A percentile compares a stretch with the other conserved stretches of the same genome.
Evolutionary conservation across 1,140 invertebrate species (phyloP).

Genomic region (Papilio machaon): DNA sequence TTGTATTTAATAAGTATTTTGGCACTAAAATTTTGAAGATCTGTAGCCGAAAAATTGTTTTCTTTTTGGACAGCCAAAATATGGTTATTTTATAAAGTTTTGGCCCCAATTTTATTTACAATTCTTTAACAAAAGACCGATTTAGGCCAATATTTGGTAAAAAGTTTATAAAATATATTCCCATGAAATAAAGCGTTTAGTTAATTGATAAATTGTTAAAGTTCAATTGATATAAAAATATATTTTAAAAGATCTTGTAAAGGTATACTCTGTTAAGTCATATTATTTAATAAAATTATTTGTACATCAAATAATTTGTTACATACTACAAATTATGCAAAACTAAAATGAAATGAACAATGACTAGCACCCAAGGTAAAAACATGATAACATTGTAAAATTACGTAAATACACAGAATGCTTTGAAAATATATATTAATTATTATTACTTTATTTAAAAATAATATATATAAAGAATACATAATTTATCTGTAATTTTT

Average conservation of each 20-base stretch:
- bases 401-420: slow-evolving; percentile 31
- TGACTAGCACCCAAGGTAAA: slow-evolving; percentile 70
- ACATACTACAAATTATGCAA: slow-evolving; percentile 38
- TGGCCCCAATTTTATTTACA: slow-evolving; percentile 35
- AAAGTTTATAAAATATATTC: slow-evolving; percentile 29
- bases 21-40: slow-evolving; percentile 26
- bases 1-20: slow-evolving; percentile 9
- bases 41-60: neutral
- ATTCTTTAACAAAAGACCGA: slow-evolving; percentile 32
- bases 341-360: slow-evolving; percentile 46
- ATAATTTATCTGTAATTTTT: slow-evolving; percentile 1
- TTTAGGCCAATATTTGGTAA: slow-evolving; percentile 35
- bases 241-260: slow-evolving; percentile 6
- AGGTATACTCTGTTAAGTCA: slow-evolving; percentile 26
- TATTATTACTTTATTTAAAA: neutral
- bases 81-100: slow-evolving; percentile 15
- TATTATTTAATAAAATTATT: slow-evolving; percentile 24
- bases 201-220: slow-evolving; percentile 9
- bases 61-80: neutral
- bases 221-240: slow-evolving; percentile 36
- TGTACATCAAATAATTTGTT: slow-evolving; percentile 7
- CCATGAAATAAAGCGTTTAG: slow-evolving; percentile 7
- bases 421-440: neutral
- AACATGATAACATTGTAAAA: slow-evolving; percentile 8
- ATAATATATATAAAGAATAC: neutral